These are phyloP conservation scores for Tragelaphus imberbis DNA, from an alignment of 2,113 vertebrate genomes.

Conservation along the genomic window DNA sequence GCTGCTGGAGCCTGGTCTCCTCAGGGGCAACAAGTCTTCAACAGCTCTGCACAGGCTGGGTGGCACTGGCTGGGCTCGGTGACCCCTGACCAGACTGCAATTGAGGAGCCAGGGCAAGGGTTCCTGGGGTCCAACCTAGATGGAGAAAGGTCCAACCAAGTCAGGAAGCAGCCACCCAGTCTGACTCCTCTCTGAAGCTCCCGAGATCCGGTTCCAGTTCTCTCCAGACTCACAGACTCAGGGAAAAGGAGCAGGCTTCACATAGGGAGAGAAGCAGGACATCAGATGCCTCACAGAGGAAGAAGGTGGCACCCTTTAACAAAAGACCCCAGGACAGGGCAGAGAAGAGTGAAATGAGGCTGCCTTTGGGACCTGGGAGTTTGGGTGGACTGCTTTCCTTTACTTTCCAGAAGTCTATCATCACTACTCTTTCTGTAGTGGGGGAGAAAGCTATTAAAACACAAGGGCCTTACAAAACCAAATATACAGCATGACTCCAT, in stretches of 20 bases:
- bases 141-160: not conserved
- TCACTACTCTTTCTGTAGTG: conserved; percentile 37
- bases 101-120: not conserved
- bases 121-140: not conserved
- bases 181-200: not conserved
- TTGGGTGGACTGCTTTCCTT: not conserved
- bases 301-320: not conserved
- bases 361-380: not conserved
- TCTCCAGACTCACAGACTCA: not conserved
- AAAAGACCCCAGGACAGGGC: not conserved
- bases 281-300: not conserved
- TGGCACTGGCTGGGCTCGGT: not conserved
- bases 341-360: not conserved
- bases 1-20: not conserved
- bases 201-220: not conserved
- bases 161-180: not conserved
- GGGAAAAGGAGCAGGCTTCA: not conserved
- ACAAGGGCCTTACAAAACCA: conserved; percentile 28
- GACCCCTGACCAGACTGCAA: not conserved
- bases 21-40: not conserved
- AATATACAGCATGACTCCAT: not conserved
- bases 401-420: conserved; percentile 41
- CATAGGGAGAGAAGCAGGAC: not conserved
- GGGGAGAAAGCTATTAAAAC: not conserved
- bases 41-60: not conserved